phyloP scores from a whole-genome alignment of 2,797 vertebrate genomes.

The Artibeus jamaicensis region DNA sequence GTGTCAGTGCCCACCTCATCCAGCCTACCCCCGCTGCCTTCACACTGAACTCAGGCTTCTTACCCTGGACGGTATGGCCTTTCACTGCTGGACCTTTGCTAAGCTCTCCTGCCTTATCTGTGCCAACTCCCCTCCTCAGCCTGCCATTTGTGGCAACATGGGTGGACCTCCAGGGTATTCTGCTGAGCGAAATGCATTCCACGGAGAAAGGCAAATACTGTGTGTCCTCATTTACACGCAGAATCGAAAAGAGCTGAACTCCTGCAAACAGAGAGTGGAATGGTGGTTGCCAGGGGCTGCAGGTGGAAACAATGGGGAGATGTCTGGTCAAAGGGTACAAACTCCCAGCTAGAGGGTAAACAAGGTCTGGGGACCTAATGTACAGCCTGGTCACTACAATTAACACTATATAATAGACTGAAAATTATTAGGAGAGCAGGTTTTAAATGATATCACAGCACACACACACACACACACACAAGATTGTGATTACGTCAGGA shows the following conservation, averaged over 20 bases:
- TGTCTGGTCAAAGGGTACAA: background rate
- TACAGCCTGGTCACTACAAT: background rate
- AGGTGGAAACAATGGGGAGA: background rate
- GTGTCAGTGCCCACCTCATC: background rate
- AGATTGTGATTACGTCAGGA: background rate
- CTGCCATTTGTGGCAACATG: background rate
- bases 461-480: background rate
- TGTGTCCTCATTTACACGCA: background rate
- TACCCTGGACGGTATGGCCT: accelerated
- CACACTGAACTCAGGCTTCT: background rate
- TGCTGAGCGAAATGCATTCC: background rate
- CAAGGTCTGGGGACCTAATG: background rate
- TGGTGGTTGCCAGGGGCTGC: background rate
- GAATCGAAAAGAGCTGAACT: background rate
- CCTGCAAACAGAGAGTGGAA: background rate
- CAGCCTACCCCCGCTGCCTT: background rate
- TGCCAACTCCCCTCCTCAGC: background rate
- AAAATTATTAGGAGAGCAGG: background rate
- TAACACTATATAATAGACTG: background rate
- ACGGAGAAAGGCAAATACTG: background rate
- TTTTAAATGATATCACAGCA: background rate
- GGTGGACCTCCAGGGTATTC: background rate
- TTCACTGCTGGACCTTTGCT: background rate
- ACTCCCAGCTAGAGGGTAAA: background rate
- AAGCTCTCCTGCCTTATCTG: background rate